Evolutionary conservation across 2,888 invertebrate genomes (phyloP), one percentile per base, ranked within the genome.

Genomic region (Oeneis ivallda): DNA sequence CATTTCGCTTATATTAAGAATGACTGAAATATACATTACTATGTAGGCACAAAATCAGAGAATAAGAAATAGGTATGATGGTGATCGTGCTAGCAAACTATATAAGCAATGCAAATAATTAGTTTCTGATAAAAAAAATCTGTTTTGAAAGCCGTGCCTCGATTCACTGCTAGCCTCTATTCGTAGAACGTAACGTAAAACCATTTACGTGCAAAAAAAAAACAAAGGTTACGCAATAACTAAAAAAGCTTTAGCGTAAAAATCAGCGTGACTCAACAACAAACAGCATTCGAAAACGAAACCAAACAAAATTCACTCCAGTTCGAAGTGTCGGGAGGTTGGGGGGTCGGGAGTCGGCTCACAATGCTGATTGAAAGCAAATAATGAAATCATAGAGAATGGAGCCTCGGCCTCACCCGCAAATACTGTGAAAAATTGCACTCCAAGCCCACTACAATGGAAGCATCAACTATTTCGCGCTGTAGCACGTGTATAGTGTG

Each of bases 291-390:
- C 84, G 83, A 87, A 90, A 89, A 89, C 82, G 87, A 89, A 90
- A 85, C 87, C 89, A 89, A 90, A 89, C 87, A 90, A 89, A 87
- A 88, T 86, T 85, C 84, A 79, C 79, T 83, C 74, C 75, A 83
- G 82, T 78, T 78, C 74, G 79, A 76, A 75, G 79, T 76, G 76
- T 71, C 69, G 74, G 79, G 72, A 70, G 77, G 68, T 66, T 63
- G 67, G 69, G 63, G 61, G 63, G 69, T 63, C 61, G 72, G 68
- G 65, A 74, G 77, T 79, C 76, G 81, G 85, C 85, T 88, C 86
- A 89, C 89, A 85, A 89, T 89, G 84, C 89, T 91, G 91, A 92
- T 92, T 90, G 91, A 92, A 92, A 90, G 85, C 89, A 91, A 92
- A 91, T 91, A 91, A 91, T 89, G 86, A 89, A 91, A 91, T 91